A percentile compares a stretch with the other conserved stretches of the same genome.
Evolutionary conservation across 2,797 vertebrate genomes (phyloP).

Genomic region (Cygnus olor): DNA sequence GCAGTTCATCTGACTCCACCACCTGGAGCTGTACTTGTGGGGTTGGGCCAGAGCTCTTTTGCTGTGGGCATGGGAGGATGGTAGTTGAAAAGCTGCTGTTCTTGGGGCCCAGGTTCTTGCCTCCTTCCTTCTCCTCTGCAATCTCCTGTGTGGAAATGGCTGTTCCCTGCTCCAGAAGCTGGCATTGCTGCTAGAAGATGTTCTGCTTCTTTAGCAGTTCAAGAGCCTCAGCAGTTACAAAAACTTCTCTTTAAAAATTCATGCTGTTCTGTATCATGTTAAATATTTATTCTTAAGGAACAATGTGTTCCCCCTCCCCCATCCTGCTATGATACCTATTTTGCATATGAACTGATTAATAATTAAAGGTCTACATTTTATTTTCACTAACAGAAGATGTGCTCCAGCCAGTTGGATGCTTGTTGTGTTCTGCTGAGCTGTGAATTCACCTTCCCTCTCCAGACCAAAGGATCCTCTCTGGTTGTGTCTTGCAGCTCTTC

Average conservation of each 20-base stretch:
- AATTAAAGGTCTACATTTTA: slow-evolving; percentile 64
- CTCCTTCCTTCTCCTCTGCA: background rate
- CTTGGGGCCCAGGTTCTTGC: background rate
- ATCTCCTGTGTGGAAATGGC: background rate
- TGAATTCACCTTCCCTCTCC: slow-evolving; percentile 26
- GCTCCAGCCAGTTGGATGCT: background rate
- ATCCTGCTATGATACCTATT: slow-evolving; percentile 50
- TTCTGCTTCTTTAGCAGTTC: slow-evolving; percentile 30
- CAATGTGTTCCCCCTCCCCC: slow-evolving; percentile 23
- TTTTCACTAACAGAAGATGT: slow-evolving; percentile 51
- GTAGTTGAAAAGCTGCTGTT: background rate
- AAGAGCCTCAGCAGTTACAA: slow-evolving; percentile 53
- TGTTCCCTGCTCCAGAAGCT: background rate
- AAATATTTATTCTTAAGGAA: slow-evolving; percentile 72
- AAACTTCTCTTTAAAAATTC: slow-evolving; percentile 66
- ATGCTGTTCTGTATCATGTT: slow-evolving; percentile 66
- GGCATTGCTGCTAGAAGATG: background rate
- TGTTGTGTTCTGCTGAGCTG: slow-evolving; percentile 47
- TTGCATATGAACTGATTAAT: slow-evolving; percentile 73
- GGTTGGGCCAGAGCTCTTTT: background rate
- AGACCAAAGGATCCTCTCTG: background rate
- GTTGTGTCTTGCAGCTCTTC: background rate
- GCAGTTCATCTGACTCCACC: background rate
- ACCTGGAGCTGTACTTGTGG: background rate
- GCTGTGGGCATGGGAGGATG: background rate